These are phyloP conservation scores for Caerostris darwini DNA, from an alignment of 1,140 invertebrate species.

Conservation along the genomic window DNA sequence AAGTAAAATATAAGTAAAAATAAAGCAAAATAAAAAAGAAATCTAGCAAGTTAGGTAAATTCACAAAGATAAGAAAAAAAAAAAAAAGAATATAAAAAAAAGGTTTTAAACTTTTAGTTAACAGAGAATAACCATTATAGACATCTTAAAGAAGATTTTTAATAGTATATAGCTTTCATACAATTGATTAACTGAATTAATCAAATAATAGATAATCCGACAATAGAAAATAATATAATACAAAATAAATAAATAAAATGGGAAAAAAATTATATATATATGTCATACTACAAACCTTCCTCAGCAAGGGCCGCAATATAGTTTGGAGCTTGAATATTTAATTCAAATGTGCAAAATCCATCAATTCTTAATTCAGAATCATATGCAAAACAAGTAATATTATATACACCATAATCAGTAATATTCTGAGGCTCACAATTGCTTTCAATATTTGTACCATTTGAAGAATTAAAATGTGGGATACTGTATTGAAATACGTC, in stretches of 20 bases:
- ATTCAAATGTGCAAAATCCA: neutral
- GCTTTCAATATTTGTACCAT: slow-evolving; percentile 7
- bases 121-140: no score
- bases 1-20: no score
- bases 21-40: no score
- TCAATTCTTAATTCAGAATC: slow-evolving; percentile 20
- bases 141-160: neutral
- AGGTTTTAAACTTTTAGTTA: no score
- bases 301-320: neutral
- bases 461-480: slow-evolving; percentile 51
- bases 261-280: neutral
- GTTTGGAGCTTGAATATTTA: slow-evolving; percentile 21
- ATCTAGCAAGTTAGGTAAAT: no score
- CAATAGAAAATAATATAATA: neutral
- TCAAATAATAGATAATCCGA: neutral
- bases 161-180: neutral
- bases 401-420: neutral
- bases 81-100: neutral
- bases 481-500: neutral
- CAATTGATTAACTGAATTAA: neutral
- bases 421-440: slow-evolving; percentile 18
- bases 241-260: neutral
- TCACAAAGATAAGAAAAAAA: neutral
- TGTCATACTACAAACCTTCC: neutral
- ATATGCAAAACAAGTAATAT: slow-evolving; percentile 46